phyloP scores from a whole-genome alignment of 2,797 vertebrate species.

The Peromyscus nudipes region DNA sequence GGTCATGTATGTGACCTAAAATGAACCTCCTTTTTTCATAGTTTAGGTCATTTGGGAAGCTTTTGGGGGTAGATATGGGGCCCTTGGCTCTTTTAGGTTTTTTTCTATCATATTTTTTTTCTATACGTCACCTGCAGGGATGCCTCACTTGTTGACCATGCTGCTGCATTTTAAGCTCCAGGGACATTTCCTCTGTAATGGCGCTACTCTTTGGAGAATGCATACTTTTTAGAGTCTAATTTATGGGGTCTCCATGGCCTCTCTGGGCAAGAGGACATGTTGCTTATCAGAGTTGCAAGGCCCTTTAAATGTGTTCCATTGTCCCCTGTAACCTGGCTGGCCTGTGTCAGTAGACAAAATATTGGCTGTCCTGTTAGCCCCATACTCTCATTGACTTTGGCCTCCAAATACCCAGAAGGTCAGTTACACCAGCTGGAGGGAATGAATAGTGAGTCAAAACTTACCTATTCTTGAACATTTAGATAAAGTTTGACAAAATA shows the following conservation, averaged over 20 bases:
- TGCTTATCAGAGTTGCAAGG: not conserved
- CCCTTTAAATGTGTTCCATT: not conserved
- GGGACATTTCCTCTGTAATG: too few species aligned
- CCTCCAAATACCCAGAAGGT: not conserved
- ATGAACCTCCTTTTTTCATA: not conserved
- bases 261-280: not conserved
- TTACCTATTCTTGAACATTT: not conserved
- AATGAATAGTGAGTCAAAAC: not conserved
- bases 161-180: not conserved
- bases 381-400: not conserved
- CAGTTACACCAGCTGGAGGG: not conserved
- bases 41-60: not conserved
- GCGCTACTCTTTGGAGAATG: not conserved
- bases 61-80: not conserved
- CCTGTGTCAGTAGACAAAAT: not conserved
- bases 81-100: not conserved
- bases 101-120: not conserved
- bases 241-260: not conserved
- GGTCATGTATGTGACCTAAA: not conserved
- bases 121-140: not conserved
- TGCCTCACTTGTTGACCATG: not conserved
- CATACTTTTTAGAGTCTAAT: not conserved
- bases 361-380: too few species aligned
- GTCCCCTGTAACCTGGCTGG: not conserved
- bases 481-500: not conserved